Base-by-base conservation (phyloP, 2,888 invertebrate species). In the Drosophila sordidula region DNA sequence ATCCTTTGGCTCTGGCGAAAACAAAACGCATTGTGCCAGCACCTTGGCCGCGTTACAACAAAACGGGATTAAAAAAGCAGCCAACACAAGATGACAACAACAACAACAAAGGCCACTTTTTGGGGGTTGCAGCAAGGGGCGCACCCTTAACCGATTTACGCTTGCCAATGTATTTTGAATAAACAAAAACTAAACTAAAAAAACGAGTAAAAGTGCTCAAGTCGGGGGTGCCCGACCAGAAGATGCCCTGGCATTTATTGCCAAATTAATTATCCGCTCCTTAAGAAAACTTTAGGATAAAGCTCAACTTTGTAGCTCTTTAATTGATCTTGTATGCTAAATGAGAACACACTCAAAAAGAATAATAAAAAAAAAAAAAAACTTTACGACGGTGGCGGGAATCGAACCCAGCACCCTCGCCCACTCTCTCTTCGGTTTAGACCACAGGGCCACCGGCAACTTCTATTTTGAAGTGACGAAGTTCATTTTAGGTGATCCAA, bases 21-120 rank as follows among this genome's bases (percentile, higher is more conserved):
- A 47, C 54, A 62, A 57, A 69, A 41, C 16, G 42, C 42, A 52
- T 67, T 56, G 62, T 56, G 56, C 42, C 36, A 22, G 49, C 55
- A 61, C 57, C 59, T 65, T 70, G 46, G 68, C 42, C 36, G 59
- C 59, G 73, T 71, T 79, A 85, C 72, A 82, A 78, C 78, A 87
- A 70, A 73, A 64, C 65, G 29, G 75, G 84, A 75, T 73, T 81
- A 73, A 80, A 80, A 70, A 78, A 71, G 78, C 67, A 83, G 75
- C 59, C 67, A 70, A 75, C 73, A 71, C 69, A 66, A 64, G 73
- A 84, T 84, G 81, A 75, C 72, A 80, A 59, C 62, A 59, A 76
- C 55, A 81, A 57, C 64, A 55, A 77, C 39, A 63, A 50, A 39
- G 26, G 39, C 9, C 39, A 38, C 11, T 18, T 32, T 49, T 44